Base-by-base conservation (phyloP, 2,888 invertebrate species). In the Pammene fasciana region DNA sequence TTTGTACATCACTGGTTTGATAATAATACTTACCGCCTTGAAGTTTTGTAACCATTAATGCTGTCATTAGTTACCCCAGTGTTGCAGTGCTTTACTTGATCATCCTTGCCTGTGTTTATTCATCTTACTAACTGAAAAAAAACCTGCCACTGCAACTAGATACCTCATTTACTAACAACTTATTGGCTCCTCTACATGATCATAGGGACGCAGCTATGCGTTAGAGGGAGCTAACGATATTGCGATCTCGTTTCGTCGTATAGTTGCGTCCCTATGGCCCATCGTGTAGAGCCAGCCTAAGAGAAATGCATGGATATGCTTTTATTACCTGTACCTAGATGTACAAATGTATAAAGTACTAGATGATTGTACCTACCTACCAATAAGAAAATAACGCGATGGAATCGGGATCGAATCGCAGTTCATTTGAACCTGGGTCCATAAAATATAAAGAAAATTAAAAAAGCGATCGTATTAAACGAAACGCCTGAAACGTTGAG, bases 41-140 rank as follows among this genome's bases (percentile, higher is more conserved):
- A 91, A 93, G 82, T 93, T 91, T 82, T 92, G 87, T 88, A 88
- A 90, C 82, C 90, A 89, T 88, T 92, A 93, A 87, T 92, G 82
- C 84, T 85, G 78, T 87, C 87, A 85, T 88, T 88, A 88, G 85
- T 90, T 85, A 80, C 92, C 93, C 88, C 92, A 92, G 88, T 88
- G 88, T 87, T 88, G 86, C 92, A 92, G 93, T 90, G 93, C 93
- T 93, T 93, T 92, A 92, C 92, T 93, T 86, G 90, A 90, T 93
- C 92, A 93, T 93, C 93, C 93, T 93, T 93, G 93, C 93, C 93
- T 93, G 93, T 90, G 92, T 92, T 91, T 90, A 89, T 91, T 89
- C 90, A 92, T 90, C 79, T 78, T 87, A 92, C 92, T 93, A 92
- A 92, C 92, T 84, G 78, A 75, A 79, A 83, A 26, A 83, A 65